Base-by-base conservation (phyloP, 2,113 vertebrate genomes). In the Columba livia region DNA sequence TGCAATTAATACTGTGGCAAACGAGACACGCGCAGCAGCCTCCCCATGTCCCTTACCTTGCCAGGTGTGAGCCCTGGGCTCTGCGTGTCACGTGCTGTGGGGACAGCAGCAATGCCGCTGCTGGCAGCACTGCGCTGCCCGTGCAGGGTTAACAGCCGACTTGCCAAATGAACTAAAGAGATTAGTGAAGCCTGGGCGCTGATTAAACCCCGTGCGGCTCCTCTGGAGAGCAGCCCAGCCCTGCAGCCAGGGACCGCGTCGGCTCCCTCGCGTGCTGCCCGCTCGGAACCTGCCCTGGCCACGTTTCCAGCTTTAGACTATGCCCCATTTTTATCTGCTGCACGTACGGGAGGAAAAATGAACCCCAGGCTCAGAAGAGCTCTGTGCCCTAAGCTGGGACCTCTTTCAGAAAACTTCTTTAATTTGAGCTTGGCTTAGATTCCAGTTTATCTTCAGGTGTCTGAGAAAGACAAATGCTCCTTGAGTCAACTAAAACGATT, bases 271-370 rank as follows among this genome's bases (percentile, higher is more conserved):
- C 42, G 16, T 17, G 42, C 42, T 44, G 42, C 42, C 3, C 15
- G n/a, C 60, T 36, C 3, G 0, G 57, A 6, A 38, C 13, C 65
- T 73, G 53, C 44, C 71, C 38, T 16, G 47, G 44, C 18, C 3
- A 0, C 4, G 12, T 16, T 48, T 40, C 40, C 21, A 38, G 62
- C 53, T 50, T 56, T 12, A 80, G 54, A 48, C 42, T 50, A 9
- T 31, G 29, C 31, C 64, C 58, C 0, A 0, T 19, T 38, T 77
- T 75, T 44, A 85, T 40, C 57, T 13, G 11, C 50, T 1, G 3
- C 31, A 23, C 58, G 54, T 50, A 24, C 0, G 0, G 44, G 17
- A 70, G 25, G 12, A 14, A 51, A 16, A 84, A 78, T 6, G 6
- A 48, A 12, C 18, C 21, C 36, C 1, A 4, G 16, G 28, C 31